Conservation (phyloP, 2,113 vertebrate species). For the Physeter macrocephalus region DNA sequence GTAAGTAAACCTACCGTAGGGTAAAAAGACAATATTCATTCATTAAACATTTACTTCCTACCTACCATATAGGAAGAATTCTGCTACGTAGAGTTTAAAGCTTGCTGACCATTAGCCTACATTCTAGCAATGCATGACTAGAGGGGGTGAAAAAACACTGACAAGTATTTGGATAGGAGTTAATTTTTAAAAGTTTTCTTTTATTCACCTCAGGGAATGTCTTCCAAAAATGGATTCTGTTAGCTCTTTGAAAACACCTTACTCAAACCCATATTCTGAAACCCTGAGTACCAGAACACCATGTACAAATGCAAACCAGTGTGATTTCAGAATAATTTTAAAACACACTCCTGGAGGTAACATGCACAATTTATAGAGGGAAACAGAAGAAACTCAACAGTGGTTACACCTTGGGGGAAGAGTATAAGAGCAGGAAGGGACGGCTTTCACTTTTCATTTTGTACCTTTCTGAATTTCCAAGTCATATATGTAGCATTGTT, state of each 20-base stretch:
- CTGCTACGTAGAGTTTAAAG: neutral
- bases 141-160: neutral
- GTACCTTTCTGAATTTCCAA: neutral
- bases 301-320: neutral
- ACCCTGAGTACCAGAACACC: neutral
- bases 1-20: neutral
- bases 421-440: accelerated
- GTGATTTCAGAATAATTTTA: neutral
- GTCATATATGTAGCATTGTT: neutral
- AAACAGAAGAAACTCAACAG: neutral
- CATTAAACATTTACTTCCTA: slow-evolving; percentile 21
- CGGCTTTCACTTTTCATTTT: neutral
- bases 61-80: neutral
- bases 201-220: neutral
- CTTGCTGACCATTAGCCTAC: neutral
- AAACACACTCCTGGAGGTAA: neutral
- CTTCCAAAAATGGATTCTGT: neutral
- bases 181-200: slow-evolving; percentile 30
- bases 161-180: neutral
- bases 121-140: neutral
- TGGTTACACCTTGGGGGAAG: neutral
- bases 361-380: neutral
- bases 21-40: neutral
- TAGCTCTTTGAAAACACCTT: neutral
- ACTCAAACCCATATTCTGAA: neutral